Conservation (phyloP, 2,888 invertebrate genomes). For the Trilocha varians region DNA sequence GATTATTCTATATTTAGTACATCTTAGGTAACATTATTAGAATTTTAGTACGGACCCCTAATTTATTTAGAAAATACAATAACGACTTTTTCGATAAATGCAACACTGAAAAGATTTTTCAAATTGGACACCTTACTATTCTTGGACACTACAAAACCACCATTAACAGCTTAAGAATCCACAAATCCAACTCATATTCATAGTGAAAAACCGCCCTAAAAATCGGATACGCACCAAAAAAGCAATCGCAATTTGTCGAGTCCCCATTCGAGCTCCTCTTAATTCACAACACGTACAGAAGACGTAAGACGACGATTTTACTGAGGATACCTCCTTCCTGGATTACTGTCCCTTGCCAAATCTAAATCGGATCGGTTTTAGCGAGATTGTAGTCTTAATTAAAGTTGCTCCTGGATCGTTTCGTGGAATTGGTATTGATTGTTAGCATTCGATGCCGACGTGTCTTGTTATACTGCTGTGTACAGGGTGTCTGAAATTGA, state of each 20-base stretch:
- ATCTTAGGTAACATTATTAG: too few relatives aligned
- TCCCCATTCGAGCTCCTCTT: constrained; percentile 23
- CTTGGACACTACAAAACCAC: too few relatives aligned
- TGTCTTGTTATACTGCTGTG: background rate
- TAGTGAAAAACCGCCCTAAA: too few relatives aligned
- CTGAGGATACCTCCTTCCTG: constrained; percentile 50
- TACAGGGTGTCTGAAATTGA: too few relatives aligned
- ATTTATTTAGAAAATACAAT: too few relatives aligned
- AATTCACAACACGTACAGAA: constrained; percentile 57
- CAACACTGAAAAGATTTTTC: too few relatives aligned
- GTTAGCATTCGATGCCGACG: background rate
- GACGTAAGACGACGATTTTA: constrained; percentile 64
- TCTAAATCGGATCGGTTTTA: constrained; percentile 46
- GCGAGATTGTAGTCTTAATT: background rate
- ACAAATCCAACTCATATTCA: too few relatives aligned
- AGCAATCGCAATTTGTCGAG: constrained; percentile 2
- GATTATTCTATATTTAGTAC: too few relatives aligned
- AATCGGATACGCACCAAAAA: background rate
- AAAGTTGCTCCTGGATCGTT: background rate
- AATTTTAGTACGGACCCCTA: too few relatives aligned
- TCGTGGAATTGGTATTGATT: background rate
- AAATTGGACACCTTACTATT: too few relatives aligned
- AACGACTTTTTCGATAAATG: too few relatives aligned
- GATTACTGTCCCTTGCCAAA: constrained; percentile 29
- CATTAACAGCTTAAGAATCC: too few relatives aligned